Conservation (phyloP, 2,888 invertebrate genomes). For the Liodrosophila aerea region DNA sequence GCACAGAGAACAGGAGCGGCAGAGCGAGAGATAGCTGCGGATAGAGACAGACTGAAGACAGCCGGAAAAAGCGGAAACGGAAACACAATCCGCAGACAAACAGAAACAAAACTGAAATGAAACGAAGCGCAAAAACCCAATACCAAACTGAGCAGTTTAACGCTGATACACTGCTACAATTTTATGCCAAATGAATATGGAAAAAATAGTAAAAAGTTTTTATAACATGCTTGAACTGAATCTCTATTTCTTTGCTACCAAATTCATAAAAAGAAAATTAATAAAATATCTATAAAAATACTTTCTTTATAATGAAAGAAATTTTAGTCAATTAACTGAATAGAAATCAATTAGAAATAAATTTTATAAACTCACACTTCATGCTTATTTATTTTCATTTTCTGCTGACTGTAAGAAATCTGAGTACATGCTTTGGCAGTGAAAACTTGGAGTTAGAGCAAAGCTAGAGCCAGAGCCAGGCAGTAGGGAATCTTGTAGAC, state of each 20-base stretch:
- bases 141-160: conserved; percentile 45
- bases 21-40: not conserved
- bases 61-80: conserved; percentile 34
- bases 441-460: conserved; percentile 29
- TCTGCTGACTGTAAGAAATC: conserved; percentile 48
- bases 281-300: no score
- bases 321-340: no score
- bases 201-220: no score
- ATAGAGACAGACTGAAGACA: conserved; percentile 1
- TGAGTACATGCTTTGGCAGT: conserved; percentile 65
- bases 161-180: not conserved
- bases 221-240: no score
- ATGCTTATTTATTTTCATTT: no score
- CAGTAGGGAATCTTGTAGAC: not conserved
- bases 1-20: not conserved
- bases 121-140: conserved; percentile 33
- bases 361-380: no score
- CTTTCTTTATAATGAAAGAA: no score
- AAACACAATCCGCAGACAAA: conserved; percentile 48
- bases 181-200: no score
- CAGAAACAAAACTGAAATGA: conserved; percentile 20
- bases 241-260: no score
- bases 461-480: not conserved
- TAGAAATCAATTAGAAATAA: no score
- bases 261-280: no score